Conservation (phyloP, 2,888 invertebrate genomes). For the Volucella zonaria region DNA sequence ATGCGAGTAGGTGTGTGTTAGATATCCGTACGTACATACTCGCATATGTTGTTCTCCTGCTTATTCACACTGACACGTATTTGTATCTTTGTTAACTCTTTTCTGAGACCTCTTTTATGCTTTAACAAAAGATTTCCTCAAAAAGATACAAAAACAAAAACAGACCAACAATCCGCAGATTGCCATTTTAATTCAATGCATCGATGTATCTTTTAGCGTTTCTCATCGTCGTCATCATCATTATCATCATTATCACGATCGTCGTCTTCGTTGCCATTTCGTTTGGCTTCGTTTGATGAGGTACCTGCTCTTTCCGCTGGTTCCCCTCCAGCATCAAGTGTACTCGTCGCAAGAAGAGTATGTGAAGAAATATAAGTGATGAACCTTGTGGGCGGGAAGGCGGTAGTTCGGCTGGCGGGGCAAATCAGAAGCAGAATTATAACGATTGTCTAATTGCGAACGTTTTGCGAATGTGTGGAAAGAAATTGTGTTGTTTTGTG, state of each 20-base stretch:
- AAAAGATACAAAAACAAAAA: conserved; percentile 58
- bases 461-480: conserved; percentile 71
- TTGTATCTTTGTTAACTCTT: conserved; percentile 17
- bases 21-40: neutral
- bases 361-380: conserved; percentile 54
- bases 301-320: conserved; percentile 4
- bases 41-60: neutral
- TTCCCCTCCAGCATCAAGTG: neutral
- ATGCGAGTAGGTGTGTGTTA: conserved; percentile 11
- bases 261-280: conserved; percentile 5
- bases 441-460: conserved; percentile 74
- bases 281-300: conserved; percentile 21
- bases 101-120: conserved; percentile 51
- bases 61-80: neutral
- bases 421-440: conserved; percentile 48
- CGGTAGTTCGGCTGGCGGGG: too few relatives aligned
- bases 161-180: conserved; percentile 56
- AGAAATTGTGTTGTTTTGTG: conserved; percentile 67
- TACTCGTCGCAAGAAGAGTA: conserved; percentile 50
- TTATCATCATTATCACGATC: conserved; percentile 16
- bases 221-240: conserved; percentile 56
- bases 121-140: conserved; percentile 70
- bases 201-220: conserved; percentile 69
- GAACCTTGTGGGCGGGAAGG: neutral
- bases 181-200: conserved; percentile 74